Evolutionary conservation across 2,797 vertebrate species (phyloP).

Genomic region (Microctenopoma lineatum): DNA sequence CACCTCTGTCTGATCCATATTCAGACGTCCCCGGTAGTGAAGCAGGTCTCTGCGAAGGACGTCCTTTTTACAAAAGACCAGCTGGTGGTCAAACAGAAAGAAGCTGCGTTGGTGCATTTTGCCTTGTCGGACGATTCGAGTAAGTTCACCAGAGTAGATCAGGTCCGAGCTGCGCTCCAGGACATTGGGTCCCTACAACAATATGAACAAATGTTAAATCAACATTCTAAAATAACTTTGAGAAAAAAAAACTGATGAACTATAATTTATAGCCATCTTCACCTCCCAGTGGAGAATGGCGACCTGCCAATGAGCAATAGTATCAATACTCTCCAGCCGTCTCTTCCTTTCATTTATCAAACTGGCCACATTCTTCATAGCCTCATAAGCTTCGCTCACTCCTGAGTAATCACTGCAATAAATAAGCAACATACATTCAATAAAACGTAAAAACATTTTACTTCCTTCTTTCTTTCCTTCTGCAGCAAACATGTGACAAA

Average conservation of each 20-base stretch:
- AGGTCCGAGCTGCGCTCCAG: constrained; percentile 93
- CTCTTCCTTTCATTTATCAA: constrained; percentile 97
- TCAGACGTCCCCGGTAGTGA: constrained; percentile 91
- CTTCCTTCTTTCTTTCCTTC: neutral
- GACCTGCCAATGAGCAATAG: constrained; percentile 97
- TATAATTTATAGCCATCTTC: constrained; percentile 43
- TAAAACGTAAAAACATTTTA: constrained; percentile 5
- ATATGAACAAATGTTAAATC: constrained; percentile 1
- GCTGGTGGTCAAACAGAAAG: constrained; percentile 98
- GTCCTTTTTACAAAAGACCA: constrained; percentile 97
- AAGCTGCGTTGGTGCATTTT: constrained; percentile 95
- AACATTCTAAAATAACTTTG: neutral
- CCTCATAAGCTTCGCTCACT: constrained; percentile 91
- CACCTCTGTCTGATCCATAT: constrained; percentile 89
- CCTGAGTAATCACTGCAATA: constrained; percentile 88
- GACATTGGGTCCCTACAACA: constrained; percentile 76
- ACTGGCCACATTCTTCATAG: constrained; percentile 98
- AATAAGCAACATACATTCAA: neutral
- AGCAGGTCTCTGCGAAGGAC: constrained; percentile 94
- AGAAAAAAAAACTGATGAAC: neutral
- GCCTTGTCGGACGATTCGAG: constrained; percentile 88
- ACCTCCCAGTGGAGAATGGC: constrained; percentile 97
- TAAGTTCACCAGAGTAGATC: constrained; percentile 95
- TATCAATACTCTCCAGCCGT: constrained; percentile 93
- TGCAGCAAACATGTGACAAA: neutral